Conservation (phyloP, 2,113 vertebrate species). For the Phasianus colchicus region DNA sequence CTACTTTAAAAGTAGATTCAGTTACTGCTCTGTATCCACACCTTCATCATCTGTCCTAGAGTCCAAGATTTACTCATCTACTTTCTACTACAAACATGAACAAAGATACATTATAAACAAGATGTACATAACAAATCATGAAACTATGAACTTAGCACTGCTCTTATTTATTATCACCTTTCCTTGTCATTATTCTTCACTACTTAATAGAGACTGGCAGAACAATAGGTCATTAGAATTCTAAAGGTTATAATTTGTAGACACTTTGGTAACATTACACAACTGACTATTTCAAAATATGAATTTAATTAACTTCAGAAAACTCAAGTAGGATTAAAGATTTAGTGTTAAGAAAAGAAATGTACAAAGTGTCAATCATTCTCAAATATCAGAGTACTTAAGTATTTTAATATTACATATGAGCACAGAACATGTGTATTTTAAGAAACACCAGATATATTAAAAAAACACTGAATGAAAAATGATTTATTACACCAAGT, state of each 20-base stretch:
- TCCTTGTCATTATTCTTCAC: neutral
- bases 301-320: neutral
- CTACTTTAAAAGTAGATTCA: neutral
- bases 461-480: neutral
- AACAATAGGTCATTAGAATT: neutral
- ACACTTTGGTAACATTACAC: neutral
- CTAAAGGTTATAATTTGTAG: neutral
- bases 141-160: neutral
- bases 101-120: neutral
- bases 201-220: neutral
- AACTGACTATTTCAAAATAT: neutral
- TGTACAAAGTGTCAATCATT: neutral
- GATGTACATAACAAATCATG: neutral
- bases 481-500: neutral
- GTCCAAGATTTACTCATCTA: neutral
- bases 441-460: neutral
- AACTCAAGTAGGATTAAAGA: neutral
- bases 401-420: neutral
- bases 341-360: neutral
- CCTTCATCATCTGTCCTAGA: neutral
- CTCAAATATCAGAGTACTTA: neutral
- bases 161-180: neutral
- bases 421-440: neutral
- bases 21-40: neutral
- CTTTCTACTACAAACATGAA: neutral